Percentiles rank a stretch among this genome's conserved stretches.
phyloP scores from a whole-genome alignment of 2,113 vertebrate species.

The human (Homo sapiens) region DNA sequence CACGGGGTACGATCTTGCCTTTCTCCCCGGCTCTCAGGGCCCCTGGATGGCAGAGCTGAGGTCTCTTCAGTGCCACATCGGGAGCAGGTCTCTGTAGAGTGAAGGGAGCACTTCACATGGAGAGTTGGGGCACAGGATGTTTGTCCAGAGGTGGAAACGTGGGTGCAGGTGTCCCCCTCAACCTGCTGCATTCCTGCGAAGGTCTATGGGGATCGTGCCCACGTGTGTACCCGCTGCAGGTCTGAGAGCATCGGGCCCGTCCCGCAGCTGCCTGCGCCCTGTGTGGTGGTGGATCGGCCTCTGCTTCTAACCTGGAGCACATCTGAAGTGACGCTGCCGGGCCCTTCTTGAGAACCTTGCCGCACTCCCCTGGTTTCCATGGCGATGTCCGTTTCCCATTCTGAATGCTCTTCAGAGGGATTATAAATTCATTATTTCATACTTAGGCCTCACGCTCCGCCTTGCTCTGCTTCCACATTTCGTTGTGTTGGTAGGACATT shows the following conservation, averaged over 20 bases:
- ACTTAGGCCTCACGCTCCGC: neutral
- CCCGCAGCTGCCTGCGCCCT: accelerated
- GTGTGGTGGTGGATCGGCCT: accelerated
- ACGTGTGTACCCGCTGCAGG: accelerated
- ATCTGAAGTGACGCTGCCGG: neutral
- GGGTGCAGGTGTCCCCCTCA: no score
- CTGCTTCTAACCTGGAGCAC: neutral
- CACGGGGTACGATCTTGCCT: accelerated
- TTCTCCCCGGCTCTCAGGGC: neutral
- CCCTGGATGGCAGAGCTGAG: neutral
- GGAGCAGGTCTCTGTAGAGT: accelerated
- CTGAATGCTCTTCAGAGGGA: constrained; percentile 57
- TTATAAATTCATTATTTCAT: constrained; percentile 48
- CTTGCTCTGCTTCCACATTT: constrained; percentile 30
- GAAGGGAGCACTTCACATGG: accelerated
- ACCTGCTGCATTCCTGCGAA: accelerated
- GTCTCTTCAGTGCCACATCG: accelerated
- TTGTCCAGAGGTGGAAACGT: neutral
- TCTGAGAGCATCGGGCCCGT: accelerated
- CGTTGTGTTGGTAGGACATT: constrained; percentile 35
- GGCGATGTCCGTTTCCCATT: constrained; percentile 71
- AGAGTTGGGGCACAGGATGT: accelerated
- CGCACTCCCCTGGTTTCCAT: constrained; percentile 70
- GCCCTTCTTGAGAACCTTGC: constrained; percentile 4
- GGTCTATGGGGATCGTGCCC: accelerated